Conservation (phyloP, 2,888 invertebrate genomes). For the Amiota minor region DNA sequence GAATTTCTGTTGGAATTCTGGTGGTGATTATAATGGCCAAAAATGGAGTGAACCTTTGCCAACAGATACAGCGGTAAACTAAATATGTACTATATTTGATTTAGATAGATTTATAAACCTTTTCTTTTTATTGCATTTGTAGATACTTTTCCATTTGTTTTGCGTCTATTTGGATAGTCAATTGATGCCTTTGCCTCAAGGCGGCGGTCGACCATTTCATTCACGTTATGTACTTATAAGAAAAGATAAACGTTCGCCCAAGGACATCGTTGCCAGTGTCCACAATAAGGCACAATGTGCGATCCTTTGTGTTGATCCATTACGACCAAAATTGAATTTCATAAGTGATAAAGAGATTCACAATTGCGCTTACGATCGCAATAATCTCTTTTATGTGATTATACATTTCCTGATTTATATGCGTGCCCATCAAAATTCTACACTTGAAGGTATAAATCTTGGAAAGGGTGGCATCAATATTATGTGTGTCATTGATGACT, state of each 20-base stretch:
- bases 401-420: constrained; percentile 86
- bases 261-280: constrained; percentile 69
- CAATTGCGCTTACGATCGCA: constrained; percentile 85
- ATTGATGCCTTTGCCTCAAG: constrained; percentile 80
- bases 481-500: constrained; percentile 83
- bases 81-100: not conserved
- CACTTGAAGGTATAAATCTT: constrained; percentile 84
- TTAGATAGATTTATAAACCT: not conserved
- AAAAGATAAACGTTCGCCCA: constrained; percentile 71
- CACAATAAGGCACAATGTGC: constrained; percentile 73
- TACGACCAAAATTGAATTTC: constrained; percentile 73
- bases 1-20: constrained; percentile 90
- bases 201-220: constrained; percentile 79
- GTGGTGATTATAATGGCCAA: constrained; percentile 81
- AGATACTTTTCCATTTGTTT: constrained; percentile 89
- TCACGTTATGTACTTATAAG: constrained; percentile 74
- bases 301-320: constrained; percentile 68
- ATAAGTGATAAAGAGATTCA: constrained; percentile 78
- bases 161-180: constrained; percentile 90
- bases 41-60: constrained; percentile 88
- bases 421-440: constrained; percentile 81
- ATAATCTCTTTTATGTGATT: constrained; percentile 90
- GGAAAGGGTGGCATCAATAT: constrained; percentile 88
- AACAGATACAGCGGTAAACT: constrained; percentile 86
- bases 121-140: constrained; percentile 45